Evolutionary conservation across 2,113 vertebrate genomes (phyloP), one percentile per base, ranked within the genome.

Genomic region (Aphyosemion australe): DNA sequence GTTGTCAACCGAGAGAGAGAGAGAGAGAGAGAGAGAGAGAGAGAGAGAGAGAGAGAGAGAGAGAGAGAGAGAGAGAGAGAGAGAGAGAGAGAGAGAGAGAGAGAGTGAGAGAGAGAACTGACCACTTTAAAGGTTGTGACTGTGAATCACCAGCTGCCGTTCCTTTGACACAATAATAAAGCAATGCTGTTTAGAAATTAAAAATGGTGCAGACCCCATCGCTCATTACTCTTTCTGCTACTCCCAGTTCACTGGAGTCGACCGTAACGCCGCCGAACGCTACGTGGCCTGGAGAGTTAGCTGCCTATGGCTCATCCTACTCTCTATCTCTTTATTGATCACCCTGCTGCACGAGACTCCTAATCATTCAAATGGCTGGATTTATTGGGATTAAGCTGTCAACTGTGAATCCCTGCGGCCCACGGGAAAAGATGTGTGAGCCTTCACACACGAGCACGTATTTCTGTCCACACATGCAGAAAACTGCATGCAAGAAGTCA

Each of bases 331-430:
- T 60, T 13, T 85, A 85, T 82, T 55, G 86, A 82, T 87, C 63
- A 66, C 47, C 51, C 18, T 72, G 65, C 73, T 74, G 68, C 72
- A 79, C 56, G 68, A 77, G 67, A 68, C 72, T 73, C 50, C 31
- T 42, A 76, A 79, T 83, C 66, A 74, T 79, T 79, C 72, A 76
- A 71, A 87, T 74, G 53, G 76, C 69, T 74, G 59, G 72, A 83
- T 83, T 76, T 72, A 77, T 73, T 46, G 32, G 71, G 65, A 83
- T 88, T 83, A 83, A 83, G 74, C 79, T 68, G 54, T 66, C 80
- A 76, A 70, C 69, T 71, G 66, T 43, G 61, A 41, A 20, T 86
- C 60, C 48, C 42, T 9, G 20, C 48, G 20, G 50, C 26, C 60
- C 26, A 45, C 57, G 6, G 61, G 11, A 65, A 76, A 19, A 39